Evolutionary conservation across 2,797 vertebrate species (phyloP), one percentile per base, ranked within the genome.

Genomic region (Huso huso): DNA sequence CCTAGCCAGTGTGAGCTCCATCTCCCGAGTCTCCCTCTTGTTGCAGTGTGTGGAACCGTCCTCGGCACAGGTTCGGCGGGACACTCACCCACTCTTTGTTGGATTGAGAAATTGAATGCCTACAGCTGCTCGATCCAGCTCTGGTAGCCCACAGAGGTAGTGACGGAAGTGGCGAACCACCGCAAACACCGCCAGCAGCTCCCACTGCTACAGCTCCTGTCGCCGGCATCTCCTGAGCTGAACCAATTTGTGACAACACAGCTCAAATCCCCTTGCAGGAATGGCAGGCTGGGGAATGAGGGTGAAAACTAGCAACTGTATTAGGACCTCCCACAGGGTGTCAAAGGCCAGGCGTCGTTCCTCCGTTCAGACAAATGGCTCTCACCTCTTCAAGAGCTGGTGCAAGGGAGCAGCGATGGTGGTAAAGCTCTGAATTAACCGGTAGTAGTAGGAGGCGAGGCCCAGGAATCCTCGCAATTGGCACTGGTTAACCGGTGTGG

Each of bases 51-150:
- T 62, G 61, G 1, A 37, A 37, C 37, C 4, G 37, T 60, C 12
- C 37, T 62, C 5, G 7, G 12, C 9, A 23, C 12, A 11, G n/a
- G 6, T 49, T 37, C 37, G 37, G 37, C 37, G 37, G 37, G 37
- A 37, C 3, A 37, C 37, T 37, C 37, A 37, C 37, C 3, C 3
- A 49, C 49, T 48, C 49, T 12, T 49, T 68, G 66, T 51, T 62
- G 10, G 4, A 68, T 23, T 6, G 15, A 13, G 7, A 52, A 68
- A 1, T 62, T 6, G n/a, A 12, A 68, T 1, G 9, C 51, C 50
- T 62, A 51, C 9, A 69, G 62, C 13, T 18, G 6, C 10, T 65
- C 48, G 1, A 65, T 37, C 68, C 63, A 69, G 6, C 12, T 69
- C 68, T 65, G 68, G 55, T 11, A 65, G 62, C 13, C 12, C 37